A percentile compares a stretch with the other conserved stretches of the same genome.
phyloP scores from a whole-genome alignment of 1,140 invertebrate species.

The Mycetomoellerius zeteki region DNA sequence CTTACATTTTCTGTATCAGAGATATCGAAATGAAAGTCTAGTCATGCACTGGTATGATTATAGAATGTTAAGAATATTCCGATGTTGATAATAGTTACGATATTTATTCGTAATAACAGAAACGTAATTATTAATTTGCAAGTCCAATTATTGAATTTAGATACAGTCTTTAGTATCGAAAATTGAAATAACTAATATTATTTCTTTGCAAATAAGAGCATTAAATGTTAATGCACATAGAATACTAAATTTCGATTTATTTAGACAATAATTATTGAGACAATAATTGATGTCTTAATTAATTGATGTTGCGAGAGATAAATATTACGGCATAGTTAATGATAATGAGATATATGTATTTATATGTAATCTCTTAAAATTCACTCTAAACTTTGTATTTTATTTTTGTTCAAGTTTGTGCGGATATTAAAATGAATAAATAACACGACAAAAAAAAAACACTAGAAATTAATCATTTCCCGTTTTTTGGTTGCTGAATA shows the following conservation, averaged over 20 bases:
- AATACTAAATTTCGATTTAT: background rate
- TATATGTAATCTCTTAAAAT: constrained; percentile 1
- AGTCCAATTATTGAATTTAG: background rate
- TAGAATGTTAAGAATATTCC: background rate
- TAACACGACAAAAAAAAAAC: background rate
- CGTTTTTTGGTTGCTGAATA: no score
- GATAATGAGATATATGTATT: background rate
- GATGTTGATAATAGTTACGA: background rate
- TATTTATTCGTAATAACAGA: background rate
- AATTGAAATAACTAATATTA: background rate
- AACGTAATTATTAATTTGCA: background rate
- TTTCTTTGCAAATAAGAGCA: background rate
- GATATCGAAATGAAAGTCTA: background rate
- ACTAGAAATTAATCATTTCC: no score
- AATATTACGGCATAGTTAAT: background rate
- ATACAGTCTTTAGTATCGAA: background rate
- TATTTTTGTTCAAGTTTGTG: background rate
- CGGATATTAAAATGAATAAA: constrained; percentile 13
- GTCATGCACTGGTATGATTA: background rate
- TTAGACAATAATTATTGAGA: background rate
- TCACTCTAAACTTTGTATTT: background rate
- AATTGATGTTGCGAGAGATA: background rate
- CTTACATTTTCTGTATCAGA: background rate
- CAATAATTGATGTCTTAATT: constrained; percentile 28
- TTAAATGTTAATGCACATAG: constrained; percentile 21